Base-by-base conservation (phyloP, 2,113 vertebrate genomes). In the Chloropsis cyanopogon region DNA sequence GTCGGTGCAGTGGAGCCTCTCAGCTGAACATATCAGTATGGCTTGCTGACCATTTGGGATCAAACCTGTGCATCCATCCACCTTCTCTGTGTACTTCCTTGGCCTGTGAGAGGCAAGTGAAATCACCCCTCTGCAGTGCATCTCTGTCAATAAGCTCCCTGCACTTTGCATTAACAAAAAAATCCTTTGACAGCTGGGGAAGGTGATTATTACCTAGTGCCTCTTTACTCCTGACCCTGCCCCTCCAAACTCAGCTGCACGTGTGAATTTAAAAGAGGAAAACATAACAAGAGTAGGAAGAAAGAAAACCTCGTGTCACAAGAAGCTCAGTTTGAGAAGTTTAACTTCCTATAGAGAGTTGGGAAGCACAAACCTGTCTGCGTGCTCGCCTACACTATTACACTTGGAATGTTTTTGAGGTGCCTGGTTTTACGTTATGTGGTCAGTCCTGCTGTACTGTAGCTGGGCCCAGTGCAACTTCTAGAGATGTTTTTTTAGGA, bases 121-220 rank as follows among this genome's bases (percentile, higher is more conserved):
- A 65, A 44, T 10, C 86, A 24, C 57, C 33, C 29, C 84, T 93
- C 60, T 68, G 73, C 90, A 90, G 54, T 1, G 0, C 15, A 31
- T 72, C 47, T 35, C 93, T 90, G 84, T 88, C 92, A 96, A 90
- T 93, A 94, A 92, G 37, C 78, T 86, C 71, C 82, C 90, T 70
- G 60, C 60, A 20, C 75, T 95, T 92, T 96, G 69, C 92, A 83
- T 88, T 93, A 82, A 50, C 75, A 78, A 95, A 96, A 46, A 79
- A 90, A 71, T 66, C 88, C 50, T 92, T 70, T 96, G 95, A 83
- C 93, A 93, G 82, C 52, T 22, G 39, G 59, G 60, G 71, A 71
- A 90, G 87, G 47, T 83, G 85, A 77, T 90, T 82, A 93, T 95
- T 88, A 86, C 82, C 92, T 21, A 20, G 31, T 42, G 44, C 37